Base-by-base conservation (phyloP, 2,888 invertebrate genomes). In the Cerastis rubricosa region DNA sequence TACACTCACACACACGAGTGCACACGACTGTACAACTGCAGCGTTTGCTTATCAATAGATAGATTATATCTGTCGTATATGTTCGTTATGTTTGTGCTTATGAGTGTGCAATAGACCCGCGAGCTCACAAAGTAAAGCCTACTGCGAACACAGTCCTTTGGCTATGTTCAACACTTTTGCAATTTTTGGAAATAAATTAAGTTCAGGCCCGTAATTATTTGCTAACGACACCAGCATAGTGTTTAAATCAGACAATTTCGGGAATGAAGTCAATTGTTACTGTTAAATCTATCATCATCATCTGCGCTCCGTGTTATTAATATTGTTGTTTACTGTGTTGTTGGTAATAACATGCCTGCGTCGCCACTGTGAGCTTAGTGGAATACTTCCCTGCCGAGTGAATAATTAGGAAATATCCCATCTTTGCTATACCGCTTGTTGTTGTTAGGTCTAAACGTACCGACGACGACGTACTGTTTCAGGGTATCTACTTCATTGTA, bases 331-430 rank as follows among this genome's bases (percentile, higher is more conserved):
- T 29, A n/a, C 45, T 40, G 8, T 40, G 25, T 9, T 43, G 25
- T 57, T 65, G 47, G 22, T 47, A 64, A 25, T 64, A 29, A 76
- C 54, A 47, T n/a, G 29, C 40, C 45, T 17, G 11, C 17, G 14
- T n/a, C n/a, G n/a, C n/a, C n/a, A n/a, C n/a, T 14, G 45, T 14
- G 19, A 70, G n/a, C 54, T 45, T 11, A 51, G 19, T 9, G 7
- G 19, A 51, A 63, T 47, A 64, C 35, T n/a, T 43, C 43, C 47
- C 2, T 61, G 19, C 22, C 19, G 14, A 54, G 54, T n/a, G 17
- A 76, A 40, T 64, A 40, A 54, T 40, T 47, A 64, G 8, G 19
- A 74, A 63, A 45, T 64, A 75, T 54, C 67, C 35, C 68, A 49
- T 49, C 3, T 25, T 11, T 17, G 40, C 3, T 25, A 17, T 17